phyloP scores from a whole-genome alignment of 2,113 vertebrate species.

The Panthera leo region DNA sequence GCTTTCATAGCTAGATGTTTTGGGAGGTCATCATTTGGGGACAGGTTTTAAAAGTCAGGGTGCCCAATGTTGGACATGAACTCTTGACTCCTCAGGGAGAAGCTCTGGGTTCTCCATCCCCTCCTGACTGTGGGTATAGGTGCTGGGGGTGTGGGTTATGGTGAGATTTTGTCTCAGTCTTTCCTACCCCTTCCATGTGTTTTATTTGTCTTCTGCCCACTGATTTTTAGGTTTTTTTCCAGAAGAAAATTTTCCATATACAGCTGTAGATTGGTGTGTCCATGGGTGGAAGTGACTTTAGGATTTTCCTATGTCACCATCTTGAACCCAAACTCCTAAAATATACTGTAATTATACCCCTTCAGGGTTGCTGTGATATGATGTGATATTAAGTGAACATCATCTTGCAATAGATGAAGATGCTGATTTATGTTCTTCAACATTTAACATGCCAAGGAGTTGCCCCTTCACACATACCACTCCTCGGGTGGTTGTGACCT shows the following conservation, averaged over 20 bases:
- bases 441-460: not conserved
- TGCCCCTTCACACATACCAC: too few relatives aligned
- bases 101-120: not conserved
- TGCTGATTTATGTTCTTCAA: not conserved
- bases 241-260: not conserved
- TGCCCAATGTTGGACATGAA: not conserved
- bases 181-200: not conserved
- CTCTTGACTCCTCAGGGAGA: not conserved
- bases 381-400: not conserved
- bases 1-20: not conserved
- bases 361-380: not conserved
- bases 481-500: not conserved
- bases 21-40: fast-evolving
- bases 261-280: not conserved
- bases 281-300: not conserved
- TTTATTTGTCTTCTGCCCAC: not conserved
- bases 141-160: not conserved
- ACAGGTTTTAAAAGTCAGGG: not conserved
- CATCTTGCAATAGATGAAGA: not conserved
- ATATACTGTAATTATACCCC: not conserved
- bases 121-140: not conserved
- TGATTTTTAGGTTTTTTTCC: not conserved
- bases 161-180: not conserved
- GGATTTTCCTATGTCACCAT: not conserved
- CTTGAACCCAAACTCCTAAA: not conserved